These are phyloP conservation scores for Myotis myotis DNA, from an alignment of 2,797 vertebrate species.

Conservation along the genomic window DNA sequence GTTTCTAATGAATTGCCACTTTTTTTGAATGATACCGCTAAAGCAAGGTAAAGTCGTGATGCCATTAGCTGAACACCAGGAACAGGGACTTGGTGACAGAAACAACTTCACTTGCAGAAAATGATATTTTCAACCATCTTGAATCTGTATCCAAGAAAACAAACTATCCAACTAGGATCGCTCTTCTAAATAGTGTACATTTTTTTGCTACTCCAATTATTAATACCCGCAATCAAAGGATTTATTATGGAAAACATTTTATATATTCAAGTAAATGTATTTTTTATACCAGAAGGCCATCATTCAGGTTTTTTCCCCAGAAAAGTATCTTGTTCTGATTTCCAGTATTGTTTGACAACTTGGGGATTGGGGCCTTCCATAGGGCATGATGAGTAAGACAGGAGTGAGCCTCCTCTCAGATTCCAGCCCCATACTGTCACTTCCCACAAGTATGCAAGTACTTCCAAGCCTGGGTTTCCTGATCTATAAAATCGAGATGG, in stretches of 20 bases:
- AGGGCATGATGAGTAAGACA: background rate
- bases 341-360: background rate
- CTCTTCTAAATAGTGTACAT: background rate
- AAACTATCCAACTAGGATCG: background rate
- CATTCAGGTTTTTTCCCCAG: background rate
- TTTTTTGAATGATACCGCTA: background rate
- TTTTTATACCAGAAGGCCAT: background rate
- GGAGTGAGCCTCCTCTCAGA: background rate
- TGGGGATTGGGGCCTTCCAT: background rate
- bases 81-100: background rate
- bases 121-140: slow-evolving; percentile 1
- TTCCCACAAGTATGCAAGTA: background rate
- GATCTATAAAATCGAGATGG: background rate
- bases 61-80: background rate
- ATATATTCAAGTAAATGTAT: background rate
- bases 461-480: background rate
- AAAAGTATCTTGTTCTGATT: slow-evolving; percentile 23
- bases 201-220: slow-evolving; percentile 13
- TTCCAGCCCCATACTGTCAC: background rate
- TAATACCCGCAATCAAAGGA: background rate
- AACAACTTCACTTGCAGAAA: background rate
- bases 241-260: background rate
- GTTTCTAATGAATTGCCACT: background rate
- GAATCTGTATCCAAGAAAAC: background rate
- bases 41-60: background rate